Percentiles rank a stretch among this genome's conserved stretches.
phyloP scores from a whole-genome alignment of 2,113 vertebrate species.

The Boleophthalmus pectinirostris region DNA sequence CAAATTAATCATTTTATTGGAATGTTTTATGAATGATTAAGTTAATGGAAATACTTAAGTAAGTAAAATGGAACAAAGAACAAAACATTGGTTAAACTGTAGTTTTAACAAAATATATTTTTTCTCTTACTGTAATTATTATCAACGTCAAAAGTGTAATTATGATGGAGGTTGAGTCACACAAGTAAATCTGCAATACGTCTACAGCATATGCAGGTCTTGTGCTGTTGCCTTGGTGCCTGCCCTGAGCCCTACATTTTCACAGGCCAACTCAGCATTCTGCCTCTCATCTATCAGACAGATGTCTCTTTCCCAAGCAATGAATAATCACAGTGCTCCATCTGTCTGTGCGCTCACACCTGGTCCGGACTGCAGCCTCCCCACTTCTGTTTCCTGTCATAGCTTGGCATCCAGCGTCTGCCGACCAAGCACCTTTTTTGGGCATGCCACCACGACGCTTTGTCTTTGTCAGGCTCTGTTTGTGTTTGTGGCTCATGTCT shows the following conservation, averaged over 20 bases:
- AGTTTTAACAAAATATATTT: too few relatives aligned
- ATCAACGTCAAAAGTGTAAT: not conserved
- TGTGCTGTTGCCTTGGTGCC: slow-evolving; percentile 19
- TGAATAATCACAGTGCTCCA: slow-evolving; percentile 72
- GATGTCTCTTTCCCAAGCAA: slow-evolving; percentile 69
- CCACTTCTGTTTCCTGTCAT: slow-evolving; percentile 61
- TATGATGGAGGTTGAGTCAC: not conserved
- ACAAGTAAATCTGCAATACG: slow-evolving; percentile 10
- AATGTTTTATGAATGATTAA: not conserved
- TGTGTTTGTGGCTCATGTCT: slow-evolving; percentile 36
- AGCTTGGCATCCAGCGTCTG: slow-evolving; percentile 66
- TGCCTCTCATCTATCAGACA: slow-evolving; percentile 74
- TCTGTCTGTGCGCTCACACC: slow-evolving; percentile 67
- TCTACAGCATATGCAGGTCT: slow-evolving; percentile 5
- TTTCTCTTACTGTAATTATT: not conserved
- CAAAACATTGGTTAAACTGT: too few relatives aligned
- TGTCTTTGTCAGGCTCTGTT: slow-evolving; percentile 60
- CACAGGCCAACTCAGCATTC: slow-evolving; percentile 66
- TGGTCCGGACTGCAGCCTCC: slow-evolving; percentile 66
- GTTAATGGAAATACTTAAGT: not conserved
- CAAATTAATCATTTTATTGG: not conserved
- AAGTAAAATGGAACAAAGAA: not conserved
- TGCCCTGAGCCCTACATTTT: slow-evolving; percentile 44
- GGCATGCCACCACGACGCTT: slow-evolving; percentile 47
- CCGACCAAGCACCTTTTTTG: slow-evolving; percentile 68